phyloP scores from a whole-genome alignment of 2,113 vertebrate species.

The Myanophis thanlyinensis region DNA sequence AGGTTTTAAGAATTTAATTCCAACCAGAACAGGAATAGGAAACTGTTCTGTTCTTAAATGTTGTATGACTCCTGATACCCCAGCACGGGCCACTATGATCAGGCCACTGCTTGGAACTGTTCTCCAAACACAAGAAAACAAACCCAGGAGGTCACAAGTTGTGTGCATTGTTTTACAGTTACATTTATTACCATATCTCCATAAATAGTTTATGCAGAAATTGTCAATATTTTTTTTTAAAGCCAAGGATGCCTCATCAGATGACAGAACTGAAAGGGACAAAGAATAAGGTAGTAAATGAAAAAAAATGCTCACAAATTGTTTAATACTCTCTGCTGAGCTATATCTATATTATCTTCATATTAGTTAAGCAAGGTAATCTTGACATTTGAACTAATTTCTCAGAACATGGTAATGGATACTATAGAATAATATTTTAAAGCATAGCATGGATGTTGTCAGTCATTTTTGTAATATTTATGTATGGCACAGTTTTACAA shows the following conservation, averaged over 20 bases:
- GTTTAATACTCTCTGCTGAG: conserved; percentile 11
- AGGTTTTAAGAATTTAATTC: conserved; percentile 32
- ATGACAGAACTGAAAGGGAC: conserved; percentile 41
- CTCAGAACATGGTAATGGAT: not conserved
- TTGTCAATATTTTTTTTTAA: conserved; percentile 8
- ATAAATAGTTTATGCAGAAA: conserved; percentile 43
- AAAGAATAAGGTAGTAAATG: conserved; percentile 6
- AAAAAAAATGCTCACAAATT: conserved; percentile 36
- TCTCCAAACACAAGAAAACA: not conserved
- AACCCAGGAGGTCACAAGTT: not conserved
- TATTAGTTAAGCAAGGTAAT: not conserved
- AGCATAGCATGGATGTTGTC: not conserved
- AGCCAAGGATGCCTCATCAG: conserved; percentile 8
- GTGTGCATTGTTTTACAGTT: conserved; percentile 40
- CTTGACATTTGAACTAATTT: not conserved
- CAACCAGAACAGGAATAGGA: conserved; percentile 27
- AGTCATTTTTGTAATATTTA: not conserved
- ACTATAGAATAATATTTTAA: not conserved
- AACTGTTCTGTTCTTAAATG: not conserved
- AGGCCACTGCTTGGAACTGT: not conserved
- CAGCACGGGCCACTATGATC: not conserved
- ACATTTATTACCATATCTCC: conserved; percentile 50
- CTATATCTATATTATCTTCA: not conserved
- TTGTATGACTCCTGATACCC: not conserved
- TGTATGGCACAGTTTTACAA: not conserved